Evolutionary conservation across 2,888 invertebrate species (phyloP).

Genomic region (Ichneumoninae sp.): DNA sequence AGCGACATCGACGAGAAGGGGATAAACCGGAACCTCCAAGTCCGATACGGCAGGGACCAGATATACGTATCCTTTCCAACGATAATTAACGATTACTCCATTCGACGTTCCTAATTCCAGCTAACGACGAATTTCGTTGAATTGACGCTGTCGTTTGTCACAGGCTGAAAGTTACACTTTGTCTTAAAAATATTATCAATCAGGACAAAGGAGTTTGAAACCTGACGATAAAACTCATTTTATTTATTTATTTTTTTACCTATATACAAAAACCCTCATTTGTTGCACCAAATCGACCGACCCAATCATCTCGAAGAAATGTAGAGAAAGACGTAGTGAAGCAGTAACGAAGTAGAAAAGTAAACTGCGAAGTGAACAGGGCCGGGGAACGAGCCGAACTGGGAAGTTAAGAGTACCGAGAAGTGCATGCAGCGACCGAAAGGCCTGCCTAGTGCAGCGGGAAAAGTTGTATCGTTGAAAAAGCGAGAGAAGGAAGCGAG

Average conservation of each 20-base stretch:
- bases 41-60: slow-evolving; percentile 92
- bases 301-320: background rate
- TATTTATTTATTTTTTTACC: too few relatives aligned
- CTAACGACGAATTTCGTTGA: background rate
- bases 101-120: background rate
- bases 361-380: slow-evolving; percentile 15
- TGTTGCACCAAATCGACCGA: too few relatives aligned
- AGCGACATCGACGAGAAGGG: slow-evolving; percentile 95
- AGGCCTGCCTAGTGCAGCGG: slow-evolving; percentile 29
- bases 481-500: slow-evolving; percentile 9
- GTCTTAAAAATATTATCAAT: background rate
- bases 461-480: slow-evolving; percentile 20
- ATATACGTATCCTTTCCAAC: slow-evolving; percentile 94
- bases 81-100: slow-evolving; percentile 23
- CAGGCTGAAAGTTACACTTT: too few relatives aligned
- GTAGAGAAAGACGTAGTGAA: background rate
- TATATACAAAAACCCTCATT: background rate
- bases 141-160: too few relatives aligned
- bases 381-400: background rate
- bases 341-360: background rate
- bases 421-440: slow-evolving; percentile 22
- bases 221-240: too few relatives aligned
- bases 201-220: background rate
- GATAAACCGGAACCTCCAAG: slow-evolving; percentile 94
- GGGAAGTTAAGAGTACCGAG: slow-evolving; percentile 20